A percentile compares a stretch with the other conserved stretches of the same genome.
Evolutionary conservation across 2,113 vertebrate genomes (phyloP).

Genomic region (Phainopepla nitens): DNA sequence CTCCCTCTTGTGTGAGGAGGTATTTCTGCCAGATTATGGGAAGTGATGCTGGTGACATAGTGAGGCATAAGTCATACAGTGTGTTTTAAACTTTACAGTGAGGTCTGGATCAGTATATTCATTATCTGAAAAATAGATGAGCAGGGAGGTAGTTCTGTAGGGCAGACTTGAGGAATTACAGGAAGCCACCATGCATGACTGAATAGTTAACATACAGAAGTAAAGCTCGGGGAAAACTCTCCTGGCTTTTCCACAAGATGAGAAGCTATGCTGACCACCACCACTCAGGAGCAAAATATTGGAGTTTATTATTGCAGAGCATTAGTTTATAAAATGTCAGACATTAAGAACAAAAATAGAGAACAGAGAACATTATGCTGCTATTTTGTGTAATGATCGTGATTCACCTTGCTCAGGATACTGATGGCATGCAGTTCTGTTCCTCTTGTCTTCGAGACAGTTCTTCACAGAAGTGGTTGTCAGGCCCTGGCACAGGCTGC

Average conservation of each 20-base stretch:
- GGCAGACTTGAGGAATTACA: background rate
- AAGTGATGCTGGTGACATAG: background rate
- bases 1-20: background rate
- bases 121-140: background rate
- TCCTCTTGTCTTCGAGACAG: background rate
- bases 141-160: background rate
- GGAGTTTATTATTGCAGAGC: background rate
- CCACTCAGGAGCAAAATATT: background rate
- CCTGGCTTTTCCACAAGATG: background rate
- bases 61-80: background rate
- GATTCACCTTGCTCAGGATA: background rate
- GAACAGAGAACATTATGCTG: background rate
- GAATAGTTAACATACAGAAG: background rate
- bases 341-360: background rate
- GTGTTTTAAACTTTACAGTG: background rate
- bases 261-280: background rate
- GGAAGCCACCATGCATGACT: background rate
- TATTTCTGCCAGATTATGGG: background rate
- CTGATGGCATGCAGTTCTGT: background rate
- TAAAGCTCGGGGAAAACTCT: background rate
- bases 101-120: background rate
- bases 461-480: background rate
- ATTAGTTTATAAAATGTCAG: background rate
- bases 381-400: background rate
- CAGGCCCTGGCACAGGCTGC: background rate